Evolutionary conservation across 2,797 vertebrate genomes (phyloP), one percentile per base, ranked within the genome.

Genomic region (Falco rusticolus): DNA sequence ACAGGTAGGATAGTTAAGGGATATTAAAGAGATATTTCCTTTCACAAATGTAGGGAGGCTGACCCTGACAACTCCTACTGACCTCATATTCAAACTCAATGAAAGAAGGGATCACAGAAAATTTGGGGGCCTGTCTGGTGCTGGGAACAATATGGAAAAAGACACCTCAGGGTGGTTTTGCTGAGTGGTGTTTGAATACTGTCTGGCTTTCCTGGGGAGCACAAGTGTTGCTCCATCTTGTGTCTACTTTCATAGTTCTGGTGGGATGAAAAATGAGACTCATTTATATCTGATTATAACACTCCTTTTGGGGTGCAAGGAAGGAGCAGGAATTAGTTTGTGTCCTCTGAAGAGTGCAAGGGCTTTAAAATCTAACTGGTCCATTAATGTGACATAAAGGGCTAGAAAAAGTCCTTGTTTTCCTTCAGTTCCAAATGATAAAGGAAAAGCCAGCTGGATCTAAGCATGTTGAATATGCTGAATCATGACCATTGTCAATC

Each of bases 171-270:
- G 43, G 70, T 87, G 78, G 51, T 93, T 93, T 66, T 95, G 39
- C 70, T 94, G 89, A 94, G 93, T 84, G 87, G 84, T 94, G 93
- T 91, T 97, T 95, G 94, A 95, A 90, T 90, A 47, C n/a, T 78
- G 64, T 53, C 83, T 79, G 90, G 48, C 59, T 16, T 90, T 94
- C 81, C 81, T 59, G 70, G 82, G 90, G 84, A 95, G 57, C 57
- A 81, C 75, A 87, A 89, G 68, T 53, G 34, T 95, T 94, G 75
- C 82, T 91, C 50, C 76, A 87, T 95, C 65, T 80, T 83, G 39
- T 61, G 37, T 77, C 92, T 91, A 34, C 72, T 87, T 53, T 39
- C 41, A 14, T 71, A 80, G 53, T 61, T 89, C 29, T 71, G 50
- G 61, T 92, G 7, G 50, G 64, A 59, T 83, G 65, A 89, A 80